These are phyloP conservation scores for Callaeas wilsoni DNA, from an alignment of 2,113 vertebrate genomes.

Conservation along the genomic window DNA sequence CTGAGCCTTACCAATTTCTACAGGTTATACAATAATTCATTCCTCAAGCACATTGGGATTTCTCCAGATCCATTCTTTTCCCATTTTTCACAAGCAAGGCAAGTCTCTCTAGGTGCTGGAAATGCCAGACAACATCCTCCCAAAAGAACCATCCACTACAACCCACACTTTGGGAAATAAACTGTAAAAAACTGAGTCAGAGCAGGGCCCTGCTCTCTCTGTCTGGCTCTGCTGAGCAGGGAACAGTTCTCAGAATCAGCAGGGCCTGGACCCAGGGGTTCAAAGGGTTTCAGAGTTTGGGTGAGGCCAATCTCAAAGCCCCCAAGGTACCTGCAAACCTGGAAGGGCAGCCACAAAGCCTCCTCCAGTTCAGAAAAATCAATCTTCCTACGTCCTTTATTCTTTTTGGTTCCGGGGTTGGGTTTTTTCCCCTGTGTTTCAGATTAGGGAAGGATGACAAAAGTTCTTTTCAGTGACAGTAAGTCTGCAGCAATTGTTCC, in stretches of 20 bases:
- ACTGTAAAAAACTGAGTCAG: fast-evolving
- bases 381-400: background rate
- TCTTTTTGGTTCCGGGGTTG: background rate
- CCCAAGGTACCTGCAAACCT: background rate
- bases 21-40: background rate
- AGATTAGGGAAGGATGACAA: background rate
- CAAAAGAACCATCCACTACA: background rate
- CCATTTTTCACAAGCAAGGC: background rate
- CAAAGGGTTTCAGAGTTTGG: background rate
- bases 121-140: background rate
- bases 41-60: fast-evolving
- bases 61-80: background rate
- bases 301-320: background rate
- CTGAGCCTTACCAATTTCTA: background rate
- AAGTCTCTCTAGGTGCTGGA: background rate
- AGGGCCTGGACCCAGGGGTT: background rate
- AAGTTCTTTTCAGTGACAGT: background rate
- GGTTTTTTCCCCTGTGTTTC: background rate
- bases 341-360: background rate
- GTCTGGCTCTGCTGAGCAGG: background rate
- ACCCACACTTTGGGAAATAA: background rate
- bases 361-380: background rate
- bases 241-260: fast-evolving
- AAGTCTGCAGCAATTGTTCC: background rate
- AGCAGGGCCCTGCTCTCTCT: background rate